Evolutionary conservation across 2,888 invertebrate species (phyloP).

Genomic region (Malacosoma neustria): DNA sequence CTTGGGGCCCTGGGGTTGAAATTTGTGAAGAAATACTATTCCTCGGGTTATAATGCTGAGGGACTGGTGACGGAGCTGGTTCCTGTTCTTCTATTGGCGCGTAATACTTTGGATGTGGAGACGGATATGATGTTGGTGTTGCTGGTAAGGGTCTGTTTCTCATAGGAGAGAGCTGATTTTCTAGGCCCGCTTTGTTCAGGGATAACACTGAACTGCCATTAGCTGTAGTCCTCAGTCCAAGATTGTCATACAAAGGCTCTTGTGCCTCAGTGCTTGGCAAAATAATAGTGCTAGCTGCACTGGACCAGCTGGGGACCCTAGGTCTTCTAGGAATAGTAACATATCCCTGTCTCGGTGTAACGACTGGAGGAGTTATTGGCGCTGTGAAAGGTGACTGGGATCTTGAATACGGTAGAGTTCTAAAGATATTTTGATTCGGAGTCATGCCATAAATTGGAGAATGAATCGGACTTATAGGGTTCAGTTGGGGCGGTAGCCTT

Average conservation of each 20-base stretch:
- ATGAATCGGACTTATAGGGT: constrained; percentile 79
- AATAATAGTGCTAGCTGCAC: constrained; percentile 75
- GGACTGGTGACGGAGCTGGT: constrained; percentile 65
- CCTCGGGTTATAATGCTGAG: constrained; percentile 52
- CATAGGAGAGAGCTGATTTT: constrained; percentile 73
- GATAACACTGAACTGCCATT: constrained; percentile 89
- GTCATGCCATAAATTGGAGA: constrained; percentile 78
- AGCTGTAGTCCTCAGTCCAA: constrained; percentile 88
- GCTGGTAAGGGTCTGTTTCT: constrained; percentile 78
- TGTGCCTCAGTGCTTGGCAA: constrained; percentile 68
- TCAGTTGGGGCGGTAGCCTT: constrained; percentile 73
- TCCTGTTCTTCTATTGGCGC: constrained; percentile 72
- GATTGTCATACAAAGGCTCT: constrained; percentile 90
- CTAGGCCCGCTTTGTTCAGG: constrained; percentile 80
- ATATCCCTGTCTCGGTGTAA: constrained; percentile 85
- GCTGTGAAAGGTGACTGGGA: constrained; percentile 86
- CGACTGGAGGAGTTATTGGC: constrained; percentile 76
- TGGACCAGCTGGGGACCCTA: constrained; percentile 87
- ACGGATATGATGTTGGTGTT: constrained; percentile 68
- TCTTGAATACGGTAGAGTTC: constrained; percentile 86
- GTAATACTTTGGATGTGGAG: constrained; percentile 59
- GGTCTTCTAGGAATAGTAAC: constrained; percentile 91
- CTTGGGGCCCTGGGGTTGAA: constrained; percentile 65
- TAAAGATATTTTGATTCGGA: constrained; percentile 79
- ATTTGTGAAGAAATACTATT: constrained; percentile 67